Evolutionary conservation across 2,888 invertebrate genomes (phyloP), one percentile per base, ranked within the genome.

Genomic region (Pedicia rivosa): DNA sequence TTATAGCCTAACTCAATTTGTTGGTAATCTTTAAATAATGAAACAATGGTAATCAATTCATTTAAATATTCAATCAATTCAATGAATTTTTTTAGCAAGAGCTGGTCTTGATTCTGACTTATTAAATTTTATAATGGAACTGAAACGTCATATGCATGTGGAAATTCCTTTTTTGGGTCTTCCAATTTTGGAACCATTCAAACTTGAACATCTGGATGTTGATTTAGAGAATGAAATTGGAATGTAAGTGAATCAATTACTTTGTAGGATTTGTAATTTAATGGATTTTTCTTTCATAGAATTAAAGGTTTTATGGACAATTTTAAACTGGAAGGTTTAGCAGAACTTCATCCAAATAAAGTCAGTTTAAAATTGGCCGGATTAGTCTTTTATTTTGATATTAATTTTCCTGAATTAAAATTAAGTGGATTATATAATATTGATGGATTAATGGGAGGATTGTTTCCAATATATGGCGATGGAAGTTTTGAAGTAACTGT

Each of bases 141-240:
- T n/a, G n/a, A n/a, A n/a, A n/a, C n/a, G n/a, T n/a, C n/a, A n/a
- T n/a, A 14, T 32, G 22, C 32, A 32, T n/a, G 20, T 32, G 32
- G 22, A 20, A 22, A 32, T 32, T 22, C 32, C 32, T 13, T 32
- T 20, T 7, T 13, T 32, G 3, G 32, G 32, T 4, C 22, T 32
- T 8, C 32, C 32, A 20, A 32, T 32, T 32, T 13, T 32, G 5
- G 32, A 32, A 1, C 32, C 30, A 5, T n/a, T 12, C 17, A 30
- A 17, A 30, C 2, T 30, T 5, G 30, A 30, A 5, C 17, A n/a
- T 12, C 9, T 22, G 14, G 32, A 32, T 5, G 17, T 32, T 13
- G 13, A 32, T 20, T 13, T 32, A 5, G 32, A 32, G 6, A 16
- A 19, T 12, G n/a, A 16, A 7, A 17, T 30, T 30, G 30, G 30